These are phyloP conservation scores for Acropternis orthonyx DNA, from an alignment of 2,797 vertebrate species.

Conservation along the genomic window DNA sequence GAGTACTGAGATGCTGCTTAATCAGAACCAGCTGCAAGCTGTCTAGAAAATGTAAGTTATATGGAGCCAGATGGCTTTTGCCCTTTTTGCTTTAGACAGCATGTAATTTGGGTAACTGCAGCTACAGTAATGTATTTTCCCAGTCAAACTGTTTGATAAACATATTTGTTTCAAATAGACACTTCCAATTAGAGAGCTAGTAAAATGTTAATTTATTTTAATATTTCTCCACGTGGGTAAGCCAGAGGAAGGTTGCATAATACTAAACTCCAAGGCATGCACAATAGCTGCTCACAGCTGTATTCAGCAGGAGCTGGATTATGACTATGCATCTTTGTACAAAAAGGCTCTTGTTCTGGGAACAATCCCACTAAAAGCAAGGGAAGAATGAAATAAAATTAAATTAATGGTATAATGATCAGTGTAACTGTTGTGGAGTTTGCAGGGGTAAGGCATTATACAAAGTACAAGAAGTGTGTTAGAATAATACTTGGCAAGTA, in stretches of 20 bases:
- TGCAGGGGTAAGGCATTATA: not conserved
- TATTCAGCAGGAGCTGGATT: not conserved
- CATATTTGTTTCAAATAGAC: slow-evolving; percentile 78
- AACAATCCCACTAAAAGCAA: not conserved
- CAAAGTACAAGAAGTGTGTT: not conserved
- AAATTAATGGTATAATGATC: not conserved
- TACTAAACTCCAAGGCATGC: not conserved
- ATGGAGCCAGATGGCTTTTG: slow-evolving; percentile 84
- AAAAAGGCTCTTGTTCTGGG: not conserved
- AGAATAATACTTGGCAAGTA: not conserved
- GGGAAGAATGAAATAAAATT: not conserved
- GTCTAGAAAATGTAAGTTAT: slow-evolving; percentile 81
- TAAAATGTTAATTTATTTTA: slow-evolving; percentile 80
- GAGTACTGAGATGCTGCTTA: slow-evolving; percentile 79
- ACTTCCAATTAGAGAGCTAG: slow-evolving; percentile 75
- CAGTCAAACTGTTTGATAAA: slow-evolving; percentile 83
- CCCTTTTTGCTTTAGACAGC: slow-evolving; percentile 81
- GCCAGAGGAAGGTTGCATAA: slow-evolving; percentile 49
- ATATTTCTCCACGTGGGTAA: slow-evolving; percentile 61
- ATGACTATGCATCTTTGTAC: not conserved
- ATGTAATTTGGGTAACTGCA: slow-evolving; percentile 79
- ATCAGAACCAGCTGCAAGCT: slow-evolving; percentile 85
- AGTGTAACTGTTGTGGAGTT: not conserved
- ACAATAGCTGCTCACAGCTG: slow-evolving; percentile 11
- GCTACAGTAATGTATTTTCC: slow-evolving; percentile 78